Percentiles rank a stretch among this genome's conserved stretches.
Conservation (phyloP, 2,113 vertebrate species). For the Sapayoa aenigma region DNA sequence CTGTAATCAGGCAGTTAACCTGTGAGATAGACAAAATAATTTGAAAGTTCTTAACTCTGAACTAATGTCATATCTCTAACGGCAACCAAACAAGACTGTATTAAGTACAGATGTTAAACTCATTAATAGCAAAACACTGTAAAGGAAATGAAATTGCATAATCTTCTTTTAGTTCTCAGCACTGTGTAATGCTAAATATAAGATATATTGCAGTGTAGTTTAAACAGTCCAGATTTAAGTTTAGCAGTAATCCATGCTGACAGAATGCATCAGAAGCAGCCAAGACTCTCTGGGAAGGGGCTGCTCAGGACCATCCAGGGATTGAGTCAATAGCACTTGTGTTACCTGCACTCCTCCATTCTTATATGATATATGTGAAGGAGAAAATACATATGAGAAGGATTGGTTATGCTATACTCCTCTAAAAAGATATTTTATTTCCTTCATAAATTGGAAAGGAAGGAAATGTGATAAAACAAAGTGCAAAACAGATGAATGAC, state of each 20-base stretch:
- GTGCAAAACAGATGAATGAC: neutral
- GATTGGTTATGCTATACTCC: neutral
- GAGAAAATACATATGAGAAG: neutral
- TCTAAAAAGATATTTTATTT: neutral
- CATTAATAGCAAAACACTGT: neutral
- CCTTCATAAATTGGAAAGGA: neutral
- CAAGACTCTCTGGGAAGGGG: neutral
- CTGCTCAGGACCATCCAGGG: neutral
- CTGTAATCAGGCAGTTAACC: conserved; percentile 34
- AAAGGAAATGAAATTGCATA: neutral
- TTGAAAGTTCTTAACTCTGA: conserved; percentile 21
- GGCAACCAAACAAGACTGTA: conserved; percentile 15
- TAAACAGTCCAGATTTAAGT: neutral
- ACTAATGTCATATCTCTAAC: neutral
- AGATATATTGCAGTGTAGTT: neutral
- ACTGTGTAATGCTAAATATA: neutral
- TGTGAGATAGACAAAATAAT: conserved; percentile 33
- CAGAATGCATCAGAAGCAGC: neutral
- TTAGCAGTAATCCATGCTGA: neutral
- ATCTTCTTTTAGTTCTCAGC: neutral
- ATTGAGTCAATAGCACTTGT: neutral
- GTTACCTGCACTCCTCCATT: neutral
- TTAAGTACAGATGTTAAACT: conserved; percentile 1
- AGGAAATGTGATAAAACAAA: neutral
- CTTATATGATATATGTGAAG: neutral